phyloP scores from a whole-genome alignment of 2,888 invertebrate species.

The Crocallis elinguaria region DNA sequence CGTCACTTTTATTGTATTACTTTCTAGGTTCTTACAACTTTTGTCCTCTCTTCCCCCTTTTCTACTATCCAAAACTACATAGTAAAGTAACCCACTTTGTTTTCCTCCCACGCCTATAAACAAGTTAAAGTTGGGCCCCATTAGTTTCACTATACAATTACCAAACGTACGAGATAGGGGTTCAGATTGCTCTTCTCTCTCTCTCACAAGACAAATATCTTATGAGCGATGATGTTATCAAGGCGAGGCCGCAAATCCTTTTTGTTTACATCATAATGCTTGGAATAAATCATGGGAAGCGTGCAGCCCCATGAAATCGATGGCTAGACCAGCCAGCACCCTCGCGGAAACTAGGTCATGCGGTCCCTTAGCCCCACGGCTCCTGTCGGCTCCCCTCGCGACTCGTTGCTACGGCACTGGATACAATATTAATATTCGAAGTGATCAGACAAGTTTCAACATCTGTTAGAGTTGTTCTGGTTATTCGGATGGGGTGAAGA shows the following conservation, averaged over 20 bases:
- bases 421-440: conserved; percentile 33
- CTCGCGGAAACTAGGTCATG: conserved; percentile 76
- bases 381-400: conserved; percentile 40
- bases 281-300: conserved; percentile 31
- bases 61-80: background rate
- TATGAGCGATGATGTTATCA: conserved; percentile 2
- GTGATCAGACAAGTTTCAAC: conserved; percentile 21
- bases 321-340: conserved; percentile 65
- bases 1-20: too few relatives aligned
- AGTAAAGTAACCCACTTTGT: background rate
- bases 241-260: conserved; percentile 11
- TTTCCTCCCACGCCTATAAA: conserved; percentile 9
- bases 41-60: background rate
- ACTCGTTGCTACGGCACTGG: conserved; percentile 63
- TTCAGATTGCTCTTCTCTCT: background rate
- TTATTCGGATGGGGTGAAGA: background rate
- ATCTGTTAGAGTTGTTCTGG: conserved; percentile 16
- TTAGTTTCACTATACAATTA: conserved; percentile 8
- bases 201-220: background rate
- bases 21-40: background rate
- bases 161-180: background rate
- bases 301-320: conserved; percentile 66
- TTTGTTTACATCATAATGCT: conserved; percentile 19
- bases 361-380: conserved; percentile 53
- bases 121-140: conserved; percentile 14